Evolutionary conservation across 2,797 vertebrate species (phyloP).

Genomic region (Gadopsis bispinosus): DNA sequence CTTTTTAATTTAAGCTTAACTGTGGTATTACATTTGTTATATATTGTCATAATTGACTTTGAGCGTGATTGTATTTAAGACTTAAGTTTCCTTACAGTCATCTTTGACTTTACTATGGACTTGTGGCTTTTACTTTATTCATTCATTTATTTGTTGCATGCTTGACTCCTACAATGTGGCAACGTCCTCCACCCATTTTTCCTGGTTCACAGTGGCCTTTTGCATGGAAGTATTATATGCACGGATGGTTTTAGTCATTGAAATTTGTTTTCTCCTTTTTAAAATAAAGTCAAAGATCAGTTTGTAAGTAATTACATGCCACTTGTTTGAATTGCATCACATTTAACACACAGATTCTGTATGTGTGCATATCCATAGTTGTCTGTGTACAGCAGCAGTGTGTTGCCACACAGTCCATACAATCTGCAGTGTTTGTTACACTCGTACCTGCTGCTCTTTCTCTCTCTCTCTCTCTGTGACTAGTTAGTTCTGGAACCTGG

Average conservation of each 20-base stretch:
- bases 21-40: background rate
- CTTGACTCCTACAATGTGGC: background rate
- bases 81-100: background rate
- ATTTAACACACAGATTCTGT: conserved; percentile 16
- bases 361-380: background rate
- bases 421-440: conserved; percentile 44
- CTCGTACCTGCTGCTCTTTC: conserved; percentile 41
- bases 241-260: background rate
- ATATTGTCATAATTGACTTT: background rate
- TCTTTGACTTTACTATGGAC: background rate
- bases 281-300: background rate
- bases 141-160: background rate
- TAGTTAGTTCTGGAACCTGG: conserved; percentile 72
- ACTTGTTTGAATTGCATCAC: background rate
- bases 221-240: background rate
- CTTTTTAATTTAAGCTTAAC: background rate
- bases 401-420: conserved; percentile 21
- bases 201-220: background rate
- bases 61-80: background rate
- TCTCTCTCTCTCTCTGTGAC: conserved; percentile 37
- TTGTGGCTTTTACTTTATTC: background rate
- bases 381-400: conserved; percentile 1
- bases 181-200: background rate
- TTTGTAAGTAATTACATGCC: background rate
- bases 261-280: background rate